Conservation (phyloP, 2,888 invertebrate species). For the Thymelicus sylvestris region DNA sequence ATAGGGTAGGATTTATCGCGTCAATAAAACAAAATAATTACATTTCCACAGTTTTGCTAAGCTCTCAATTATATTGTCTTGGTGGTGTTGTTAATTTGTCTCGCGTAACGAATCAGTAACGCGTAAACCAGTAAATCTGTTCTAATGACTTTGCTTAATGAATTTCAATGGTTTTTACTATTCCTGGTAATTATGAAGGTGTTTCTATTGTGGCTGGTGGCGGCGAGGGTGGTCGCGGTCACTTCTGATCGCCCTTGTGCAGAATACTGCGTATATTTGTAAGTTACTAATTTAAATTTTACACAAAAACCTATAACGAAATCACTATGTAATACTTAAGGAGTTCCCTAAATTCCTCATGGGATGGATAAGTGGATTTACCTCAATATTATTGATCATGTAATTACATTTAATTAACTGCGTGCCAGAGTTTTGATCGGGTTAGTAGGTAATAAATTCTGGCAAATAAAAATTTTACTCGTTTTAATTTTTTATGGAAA, state of each 20-base stretch:
- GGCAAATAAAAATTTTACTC: no score
- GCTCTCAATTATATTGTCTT: not conserved
- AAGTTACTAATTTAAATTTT: conserved; percentile 24
- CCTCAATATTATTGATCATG: no score
- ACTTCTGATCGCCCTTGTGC: conserved; percentile 25
- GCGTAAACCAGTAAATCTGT: not conserved
- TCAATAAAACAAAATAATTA: not conserved
- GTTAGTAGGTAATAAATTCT: no score
- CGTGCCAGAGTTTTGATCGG: no score
- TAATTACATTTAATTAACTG: no score
- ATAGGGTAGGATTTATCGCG: not conserved
- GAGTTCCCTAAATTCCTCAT: no score
- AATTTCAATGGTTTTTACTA: conserved; percentile 19
- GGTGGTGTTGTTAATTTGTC: conserved; percentile 15
- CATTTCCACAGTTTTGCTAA: not conserved
- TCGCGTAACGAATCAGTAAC: conserved; percentile 14
- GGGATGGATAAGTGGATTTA: no score
- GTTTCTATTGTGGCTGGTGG: conserved; percentile 23
- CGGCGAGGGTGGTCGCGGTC: conserved; percentile 18
- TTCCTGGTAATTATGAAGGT: conserved; percentile 37
- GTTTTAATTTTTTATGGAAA: no score
- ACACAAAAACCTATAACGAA: no score
- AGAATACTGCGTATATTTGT: conserved; percentile 41
- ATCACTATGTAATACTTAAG: no score
- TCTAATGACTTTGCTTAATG: conserved; percentile 28